phyloP scores from a whole-genome alignment of 2,797 vertebrate genomes.

The Merluccius polli region DNA sequence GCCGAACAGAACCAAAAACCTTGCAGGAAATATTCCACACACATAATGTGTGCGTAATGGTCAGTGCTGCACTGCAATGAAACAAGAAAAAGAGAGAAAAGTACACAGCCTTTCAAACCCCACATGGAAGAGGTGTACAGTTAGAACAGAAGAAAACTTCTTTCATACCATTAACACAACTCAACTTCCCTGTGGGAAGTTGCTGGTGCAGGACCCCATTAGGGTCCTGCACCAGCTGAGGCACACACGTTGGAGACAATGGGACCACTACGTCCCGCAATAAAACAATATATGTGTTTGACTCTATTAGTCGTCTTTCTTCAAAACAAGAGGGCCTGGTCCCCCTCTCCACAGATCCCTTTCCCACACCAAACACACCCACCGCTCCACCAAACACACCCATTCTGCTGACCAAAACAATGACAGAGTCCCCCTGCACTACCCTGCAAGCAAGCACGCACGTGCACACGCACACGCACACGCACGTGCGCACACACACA shows the following conservation, averaged over 20 bases:
- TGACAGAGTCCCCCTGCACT: conserved; percentile 49
- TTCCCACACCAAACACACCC: conserved; percentile 14
- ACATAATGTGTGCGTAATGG: not conserved
- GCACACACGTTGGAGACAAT: conserved; percentile 48
- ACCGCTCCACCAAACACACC: conserved; percentile 1
- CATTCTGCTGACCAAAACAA: conserved; percentile 36
- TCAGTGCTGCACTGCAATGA: not conserved
- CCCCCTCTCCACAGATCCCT: conserved; percentile 55
- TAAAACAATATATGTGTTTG: conserved; percentile 46
- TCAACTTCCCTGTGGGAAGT: conserved; percentile 1
- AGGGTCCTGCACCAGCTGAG: conserved; percentile 5
- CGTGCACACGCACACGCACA: too few species aligned
- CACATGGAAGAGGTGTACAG: not conserved
- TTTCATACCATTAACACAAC: not conserved
- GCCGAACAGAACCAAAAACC: not conserved
- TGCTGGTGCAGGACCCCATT: too few species aligned
- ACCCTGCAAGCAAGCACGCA: not conserved
- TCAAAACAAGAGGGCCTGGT: conserved; percentile 50
- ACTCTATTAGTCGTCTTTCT: conserved; percentile 50
- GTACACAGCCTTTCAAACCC: not conserved
- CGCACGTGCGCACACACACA: too few species aligned
- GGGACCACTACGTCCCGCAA: conserved; percentile 32
- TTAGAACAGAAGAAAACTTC: not conserved
- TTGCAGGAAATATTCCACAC: not conserved
- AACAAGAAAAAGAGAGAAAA: not conserved